Evolutionary conservation across 92 coral and sea anemone genomes (phyloP).

Genomic region (Epizoanthus scotinus): DNA sequence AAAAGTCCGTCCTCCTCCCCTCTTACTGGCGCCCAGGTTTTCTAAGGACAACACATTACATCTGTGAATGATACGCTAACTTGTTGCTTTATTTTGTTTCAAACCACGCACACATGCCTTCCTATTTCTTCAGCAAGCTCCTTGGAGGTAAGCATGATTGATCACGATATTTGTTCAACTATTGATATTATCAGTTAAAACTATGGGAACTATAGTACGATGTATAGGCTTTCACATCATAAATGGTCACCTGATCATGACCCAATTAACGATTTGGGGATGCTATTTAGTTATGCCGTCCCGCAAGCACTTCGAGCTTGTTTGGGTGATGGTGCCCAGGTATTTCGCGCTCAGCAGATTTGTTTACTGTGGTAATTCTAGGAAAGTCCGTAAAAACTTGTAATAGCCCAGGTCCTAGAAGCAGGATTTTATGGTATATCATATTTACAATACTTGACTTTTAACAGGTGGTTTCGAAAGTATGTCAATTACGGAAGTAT

Average conservation of each 20-base stretch:
- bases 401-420: neutral
- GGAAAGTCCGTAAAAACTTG: neutral
- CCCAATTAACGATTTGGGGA: no score
- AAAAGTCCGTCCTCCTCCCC: no score
- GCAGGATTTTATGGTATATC: neutral
- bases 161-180: neutral
- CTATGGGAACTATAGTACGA: no score
- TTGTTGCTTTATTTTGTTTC: neutral
- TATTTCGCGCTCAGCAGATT: no score
- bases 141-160: constrained; percentile 75
- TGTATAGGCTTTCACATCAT: no score
- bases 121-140: constrained; percentile 66
- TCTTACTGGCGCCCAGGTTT: no score
- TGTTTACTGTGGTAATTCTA: no score
- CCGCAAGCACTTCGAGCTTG: no score
- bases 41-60: no score
- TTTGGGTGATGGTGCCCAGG: no score
- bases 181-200: neutral
- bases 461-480: constrained; percentile 96
- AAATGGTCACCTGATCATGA: no score
- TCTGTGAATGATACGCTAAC: neutral
- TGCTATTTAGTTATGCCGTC: no score
- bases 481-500: constrained; percentile 98
- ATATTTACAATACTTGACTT: neutral
- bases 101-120: neutral